Conservation (phyloP, 2,797 vertebrate genomes). For the Eurystomus glaucurus region DNA sequence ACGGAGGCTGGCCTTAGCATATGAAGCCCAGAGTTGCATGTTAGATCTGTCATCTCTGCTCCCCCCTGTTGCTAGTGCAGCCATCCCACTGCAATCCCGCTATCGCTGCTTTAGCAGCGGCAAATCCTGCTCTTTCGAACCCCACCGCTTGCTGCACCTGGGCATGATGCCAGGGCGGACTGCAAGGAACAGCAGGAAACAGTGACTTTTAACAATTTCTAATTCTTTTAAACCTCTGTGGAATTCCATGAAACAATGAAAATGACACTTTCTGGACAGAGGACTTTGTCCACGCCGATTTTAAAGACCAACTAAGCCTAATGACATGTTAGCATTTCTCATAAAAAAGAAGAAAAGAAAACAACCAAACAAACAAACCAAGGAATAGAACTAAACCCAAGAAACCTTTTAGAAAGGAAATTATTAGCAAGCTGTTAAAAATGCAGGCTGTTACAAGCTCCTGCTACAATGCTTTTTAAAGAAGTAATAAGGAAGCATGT, state of each 20-base stretch:
- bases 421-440: not conserved
- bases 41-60: accelerated
- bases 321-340: not conserved
- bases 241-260: not conserved
- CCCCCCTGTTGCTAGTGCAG: not conserved
- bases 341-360: not conserved
- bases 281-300: not conserved
- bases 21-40: accelerated
- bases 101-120: accelerated
- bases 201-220: not conserved
- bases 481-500: not conserved
- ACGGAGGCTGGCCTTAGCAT: accelerated
- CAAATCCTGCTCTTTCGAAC: not conserved
- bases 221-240: not conserved
- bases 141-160: accelerated
- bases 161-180: not conserved
- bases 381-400: not conserved
- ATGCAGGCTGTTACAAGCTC: not conserved
- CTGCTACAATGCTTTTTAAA: not conserved
- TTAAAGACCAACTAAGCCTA: not conserved
- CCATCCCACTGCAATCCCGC: not conserved
- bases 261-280: not conserved
- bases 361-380: not conserved
- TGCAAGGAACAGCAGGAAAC: not conserved
- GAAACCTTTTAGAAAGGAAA: not conserved